These are phyloP conservation scores for Parus major DNA, from an alignment of 2,113 vertebrate genomes.

Conservation along the genomic window DNA sequence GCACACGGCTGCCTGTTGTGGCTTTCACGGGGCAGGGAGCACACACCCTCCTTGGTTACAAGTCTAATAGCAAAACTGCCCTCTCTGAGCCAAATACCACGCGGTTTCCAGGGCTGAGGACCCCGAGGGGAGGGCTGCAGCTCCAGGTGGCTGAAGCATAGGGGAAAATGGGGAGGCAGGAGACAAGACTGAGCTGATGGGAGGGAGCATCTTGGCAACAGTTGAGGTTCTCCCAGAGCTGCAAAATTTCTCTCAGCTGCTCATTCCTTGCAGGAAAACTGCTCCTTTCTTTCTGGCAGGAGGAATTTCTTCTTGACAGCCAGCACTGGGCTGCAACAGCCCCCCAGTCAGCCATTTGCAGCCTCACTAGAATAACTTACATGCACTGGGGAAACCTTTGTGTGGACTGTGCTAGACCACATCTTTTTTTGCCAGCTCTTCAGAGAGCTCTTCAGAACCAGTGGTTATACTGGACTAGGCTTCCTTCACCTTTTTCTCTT, in stretches of 20 bases:
- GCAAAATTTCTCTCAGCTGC: neutral
- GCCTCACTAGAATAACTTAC: neutral
- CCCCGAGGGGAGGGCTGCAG: neutral
- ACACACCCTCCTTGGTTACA: neutral
- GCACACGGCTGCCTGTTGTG: neutral
- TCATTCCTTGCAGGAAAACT: neutral
- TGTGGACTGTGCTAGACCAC: neutral
- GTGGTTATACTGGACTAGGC: neutral
- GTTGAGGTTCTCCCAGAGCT: neutral
- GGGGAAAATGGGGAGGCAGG: neutral
- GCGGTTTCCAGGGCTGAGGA: neutral
- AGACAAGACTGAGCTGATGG: neutral
- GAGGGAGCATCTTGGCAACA: neutral
- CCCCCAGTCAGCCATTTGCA: neutral
- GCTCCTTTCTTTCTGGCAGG: neutral
- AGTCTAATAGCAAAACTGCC: neutral
- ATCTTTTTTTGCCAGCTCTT: neutral
- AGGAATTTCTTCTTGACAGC: neutral
- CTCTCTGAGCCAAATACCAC: neutral
- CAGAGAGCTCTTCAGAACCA: neutral
- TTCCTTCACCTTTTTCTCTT: neutral
- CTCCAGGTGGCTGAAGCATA: slow-evolving; percentile 35
- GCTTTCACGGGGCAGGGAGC: neutral
- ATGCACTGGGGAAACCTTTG: neutral
- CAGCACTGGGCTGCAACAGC: neutral